These are phyloP conservation scores for Montipora capitata DNA, from an alignment of 92 coral and sea anemone genomes.

Conservation along the genomic window DNA sequence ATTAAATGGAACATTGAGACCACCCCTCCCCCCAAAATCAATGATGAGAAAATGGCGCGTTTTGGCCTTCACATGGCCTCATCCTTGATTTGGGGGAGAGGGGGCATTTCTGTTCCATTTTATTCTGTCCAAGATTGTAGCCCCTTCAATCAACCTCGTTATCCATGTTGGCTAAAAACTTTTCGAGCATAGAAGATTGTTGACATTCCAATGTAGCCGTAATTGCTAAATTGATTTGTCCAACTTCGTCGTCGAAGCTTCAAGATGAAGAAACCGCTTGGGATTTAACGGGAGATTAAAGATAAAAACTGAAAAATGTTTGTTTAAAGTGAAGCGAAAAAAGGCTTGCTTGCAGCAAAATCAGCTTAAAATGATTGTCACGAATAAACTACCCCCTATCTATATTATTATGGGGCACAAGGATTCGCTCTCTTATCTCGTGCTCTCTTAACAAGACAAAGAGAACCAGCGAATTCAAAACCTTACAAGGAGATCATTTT, in stretches of 20 bases:
- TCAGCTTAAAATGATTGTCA: neutral
- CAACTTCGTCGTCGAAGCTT: neutral
- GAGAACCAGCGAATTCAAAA: neutral
- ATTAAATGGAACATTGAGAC: too few relatives aligned
- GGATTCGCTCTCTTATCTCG: neutral
- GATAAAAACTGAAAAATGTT: neutral
- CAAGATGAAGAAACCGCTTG: neutral
- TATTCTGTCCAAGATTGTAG: too few relatives aligned
- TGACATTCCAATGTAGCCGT: neutral
- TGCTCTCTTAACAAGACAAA: neutral
- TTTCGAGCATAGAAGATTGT: neutral
- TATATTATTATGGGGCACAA: neutral
- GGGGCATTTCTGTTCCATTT: too few relatives aligned
- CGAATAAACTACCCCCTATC: neutral
- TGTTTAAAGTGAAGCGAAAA: neutral
- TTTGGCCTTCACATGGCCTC: too few relatives aligned
- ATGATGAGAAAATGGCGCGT: too few relatives aligned
- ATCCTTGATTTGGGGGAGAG: too few relatives aligned
- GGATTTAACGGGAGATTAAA: neutral
- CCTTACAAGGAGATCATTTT: slow-evolving; percentile 2
- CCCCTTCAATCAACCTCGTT: neutral
- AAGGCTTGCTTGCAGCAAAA: neutral
- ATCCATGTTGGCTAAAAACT: slow-evolving; percentile 1
- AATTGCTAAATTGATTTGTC: neutral
- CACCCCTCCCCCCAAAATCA: too few relatives aligned